A percentile compares a stretch with the other conserved stretches of the same genome.
Conservation (phyloP, 2,113 vertebrate species). For the Plecturocebus donacophilus region DNA sequence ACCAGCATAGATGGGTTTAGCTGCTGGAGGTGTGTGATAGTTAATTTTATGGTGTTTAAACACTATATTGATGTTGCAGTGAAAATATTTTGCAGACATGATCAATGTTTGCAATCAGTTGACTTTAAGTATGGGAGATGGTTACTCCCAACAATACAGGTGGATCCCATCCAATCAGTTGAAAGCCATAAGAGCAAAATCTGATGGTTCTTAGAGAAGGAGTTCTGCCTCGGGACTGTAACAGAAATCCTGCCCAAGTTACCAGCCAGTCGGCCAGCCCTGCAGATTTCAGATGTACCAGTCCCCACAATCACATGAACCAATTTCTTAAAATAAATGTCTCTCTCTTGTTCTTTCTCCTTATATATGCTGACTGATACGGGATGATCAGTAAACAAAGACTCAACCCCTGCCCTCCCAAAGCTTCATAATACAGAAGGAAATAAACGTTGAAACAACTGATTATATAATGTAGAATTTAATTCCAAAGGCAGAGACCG, state of each 20-base stretch:
- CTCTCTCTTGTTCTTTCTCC: not conserved
- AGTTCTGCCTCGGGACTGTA: not conserved
- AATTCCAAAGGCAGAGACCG: not conserved
- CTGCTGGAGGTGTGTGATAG: not conserved
- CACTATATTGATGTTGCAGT: not conserved
- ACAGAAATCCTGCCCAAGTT: not conserved
- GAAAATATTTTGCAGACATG: not conserved
- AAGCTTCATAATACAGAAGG: not conserved
- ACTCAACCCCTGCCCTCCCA: not conserved
- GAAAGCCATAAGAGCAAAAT: not conserved
- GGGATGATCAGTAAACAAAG: not conserved
- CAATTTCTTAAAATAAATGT: not conserved
- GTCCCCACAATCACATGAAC: not conserved
- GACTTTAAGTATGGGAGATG: not conserved
- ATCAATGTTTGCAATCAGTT: not conserved
- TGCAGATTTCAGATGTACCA: not conserved
- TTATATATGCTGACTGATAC: not conserved
- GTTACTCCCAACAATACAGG: not conserved
- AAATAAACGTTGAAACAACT: not conserved
- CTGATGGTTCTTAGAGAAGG: not conserved
- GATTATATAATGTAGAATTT: not conserved
- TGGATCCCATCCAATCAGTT: not conserved
- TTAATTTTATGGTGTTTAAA: not conserved
- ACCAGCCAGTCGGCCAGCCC: not conserved
- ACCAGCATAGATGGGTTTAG: not conserved